Base-by-base conservation (phyloP, 2,797 vertebrate species). In the Chloroceryle amazona region DNA sequence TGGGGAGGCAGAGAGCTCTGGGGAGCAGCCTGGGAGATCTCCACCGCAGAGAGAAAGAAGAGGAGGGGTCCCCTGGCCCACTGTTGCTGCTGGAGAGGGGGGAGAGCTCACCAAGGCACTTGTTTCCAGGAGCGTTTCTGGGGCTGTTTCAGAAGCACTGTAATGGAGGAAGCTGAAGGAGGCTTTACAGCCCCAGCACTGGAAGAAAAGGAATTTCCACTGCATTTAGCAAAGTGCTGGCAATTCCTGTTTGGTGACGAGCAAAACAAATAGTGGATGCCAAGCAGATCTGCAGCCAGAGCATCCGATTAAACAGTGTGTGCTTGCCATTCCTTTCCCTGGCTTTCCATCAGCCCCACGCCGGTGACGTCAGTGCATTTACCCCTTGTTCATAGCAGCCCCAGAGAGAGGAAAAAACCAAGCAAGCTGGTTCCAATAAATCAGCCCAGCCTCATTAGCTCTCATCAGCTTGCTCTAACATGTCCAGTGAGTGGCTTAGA, bases 251-350 rank as follows among this genome's bases (percentile, higher is more conserved):
- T 62, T 65, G 51, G 75, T 76, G 58, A 49, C 9, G 13, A 83
- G 60, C 0, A 6, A 87, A 74, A 55, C 23, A n/a, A 41, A 52
- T 5, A 39, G 41, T 37, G 82, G 55, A 73, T 68, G 82, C 78
- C 79, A 70, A 62, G 71, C 58, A 66, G 42, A 57, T 79, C 22
- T 44, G 62, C 66, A 76, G 74, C 39, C 78, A 84, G 66, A 74
- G 25, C 71, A 54, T 47, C 89, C 73, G 78, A 72, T 66, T 35
- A 52, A 73, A 25, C 28, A 7, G 42, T 3, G 13, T 60, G 58
- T 13, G 52, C 44, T 74, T 47, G 61, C 61, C 41, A 54, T 49
- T 70, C 28, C 51, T 61, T 61, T 47, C 63, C 67, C 52, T 70
- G 54, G 44, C 65, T 76, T 83, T 62, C 66, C 58, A 47, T 66